phyloP scores from a whole-genome alignment of 2,888 invertebrate genomes.

The Watsonalla binaria region DNA sequence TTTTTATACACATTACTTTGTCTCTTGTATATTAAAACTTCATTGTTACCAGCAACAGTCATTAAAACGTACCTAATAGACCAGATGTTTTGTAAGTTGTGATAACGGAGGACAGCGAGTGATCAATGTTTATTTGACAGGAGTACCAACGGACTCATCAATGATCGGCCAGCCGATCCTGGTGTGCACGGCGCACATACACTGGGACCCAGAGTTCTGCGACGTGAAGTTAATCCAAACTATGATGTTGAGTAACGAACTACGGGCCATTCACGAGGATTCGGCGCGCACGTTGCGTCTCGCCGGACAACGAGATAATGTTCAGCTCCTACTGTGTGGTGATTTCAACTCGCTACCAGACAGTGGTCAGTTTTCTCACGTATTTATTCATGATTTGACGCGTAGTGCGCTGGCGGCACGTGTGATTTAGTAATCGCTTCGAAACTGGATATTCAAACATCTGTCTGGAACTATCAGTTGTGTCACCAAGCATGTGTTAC shows the following conservation, averaged over 20 bases:
- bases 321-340: slow-evolving; percentile 96
- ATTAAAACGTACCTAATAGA: too few relatives aligned
- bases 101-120: background rate
- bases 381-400: background rate
- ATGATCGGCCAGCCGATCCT: slow-evolving; percentile 91
- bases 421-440: background rate
- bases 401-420: too few relatives aligned
- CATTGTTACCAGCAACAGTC: too few relatives aligned
- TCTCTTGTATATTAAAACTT: too few relatives aligned
- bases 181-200: slow-evolving; percentile 99
- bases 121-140: slow-evolving; percentile 41
- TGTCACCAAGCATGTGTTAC: too few relatives aligned
- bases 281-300: slow-evolving; percentile 88
- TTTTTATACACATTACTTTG: too few relatives aligned
- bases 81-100: too few relatives aligned
- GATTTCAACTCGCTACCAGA: slow-evolving; percentile 99
- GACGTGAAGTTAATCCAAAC: slow-evolving; percentile 99
- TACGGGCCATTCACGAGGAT: slow-evolving; percentile 92
- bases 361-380: slow-evolving; percentile 81
- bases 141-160: slow-evolving; percentile 85
- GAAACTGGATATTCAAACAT: too few relatives aligned
- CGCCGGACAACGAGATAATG: slow-evolving; percentile 85
- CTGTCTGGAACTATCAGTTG: too few relatives aligned
- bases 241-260: slow-evolving; percentile 98
- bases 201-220: slow-evolving; percentile 99